phyloP scores from a whole-genome alignment of 2,797 vertebrate genomes.

The Columba guinea region DNA sequence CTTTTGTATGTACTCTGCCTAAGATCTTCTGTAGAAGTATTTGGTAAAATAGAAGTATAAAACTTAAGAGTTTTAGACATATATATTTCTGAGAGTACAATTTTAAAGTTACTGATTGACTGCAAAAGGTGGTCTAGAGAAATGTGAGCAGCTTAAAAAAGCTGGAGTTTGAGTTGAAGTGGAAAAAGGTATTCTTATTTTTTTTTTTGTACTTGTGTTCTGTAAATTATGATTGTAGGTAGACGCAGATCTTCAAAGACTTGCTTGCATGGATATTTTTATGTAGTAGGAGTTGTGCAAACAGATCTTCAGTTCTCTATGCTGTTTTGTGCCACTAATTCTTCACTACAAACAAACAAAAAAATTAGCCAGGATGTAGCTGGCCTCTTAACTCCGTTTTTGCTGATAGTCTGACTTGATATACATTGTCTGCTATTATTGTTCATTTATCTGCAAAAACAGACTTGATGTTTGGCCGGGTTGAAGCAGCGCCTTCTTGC shows the following conservation, averaged over 20 bases:
- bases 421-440: neutral
- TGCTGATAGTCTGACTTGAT: neutral
- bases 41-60: neutral
- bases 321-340: neutral
- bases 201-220: neutral
- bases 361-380: neutral
- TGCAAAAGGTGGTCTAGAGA: neutral
- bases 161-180: neutral
- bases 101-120: neutral
- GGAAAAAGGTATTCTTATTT: neutral
- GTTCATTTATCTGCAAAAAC: neutral
- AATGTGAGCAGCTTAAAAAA: neutral
- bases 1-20: neutral
- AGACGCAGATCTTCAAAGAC: neutral
- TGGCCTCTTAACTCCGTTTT: neutral
- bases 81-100: neutral
- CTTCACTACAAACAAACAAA: neutral
- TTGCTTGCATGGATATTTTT: neutral
- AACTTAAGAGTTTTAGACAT: rapidly evolving
- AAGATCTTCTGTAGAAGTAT: neutral
- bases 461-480: neutral
- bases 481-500: neutral
- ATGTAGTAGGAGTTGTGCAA: neutral
- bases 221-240: neutral
- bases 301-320: neutral